Base-by-base conservation (phyloP, 2,113 vertebrate species). In the Chaetodon auriga region DNA sequence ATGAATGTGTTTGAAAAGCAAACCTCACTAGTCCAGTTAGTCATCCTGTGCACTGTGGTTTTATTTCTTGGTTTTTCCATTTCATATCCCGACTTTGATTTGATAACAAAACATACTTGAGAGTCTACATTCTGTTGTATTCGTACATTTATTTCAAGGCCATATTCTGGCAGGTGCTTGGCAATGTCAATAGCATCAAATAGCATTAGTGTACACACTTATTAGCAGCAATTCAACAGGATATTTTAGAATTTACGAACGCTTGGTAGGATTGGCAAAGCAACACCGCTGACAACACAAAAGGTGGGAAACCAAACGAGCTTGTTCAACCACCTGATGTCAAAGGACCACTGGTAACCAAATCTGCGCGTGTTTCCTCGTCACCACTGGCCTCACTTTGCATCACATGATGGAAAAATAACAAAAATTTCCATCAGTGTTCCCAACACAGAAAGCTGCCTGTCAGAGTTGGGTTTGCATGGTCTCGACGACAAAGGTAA, bases 301-400 rank as follows among this genome's bases (percentile, higher is more conserved):
- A 64, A 30, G 18, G 18, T 2, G 49, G 5, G 12, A 6, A 64
- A 60, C 19, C 35, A 68, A 51, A 75, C 23, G 1, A 74, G 46
- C 15, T 38, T 11, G 16, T 25, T 35, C 8, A 16, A 38, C 41
- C 30, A 48, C 18, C n/a, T 16, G 63, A 68, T 35, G 79, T 21
- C 30, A 16, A 16, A 45, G 62, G 41, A 66, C 14, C 53, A 23
- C 48, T 68, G 53, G 45, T 66, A 87, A 83, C 36, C 85, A 87
- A 83, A 83, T 87, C 53, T 4, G 5, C 30, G 18, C 0, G 0
- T 15, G 7, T 13, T 23, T 49, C 25, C 51, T 6, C 11, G 19
- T 63, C 53, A 5, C 46, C 30, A 0, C 46, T 16, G 12, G 11
- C 7, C 1, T 0, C 19, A 49, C 35, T 83, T 87, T 87, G 76